Conservation (phyloP, 2,797 vertebrate genomes). For the Pyrocephalus nanus region DNA sequence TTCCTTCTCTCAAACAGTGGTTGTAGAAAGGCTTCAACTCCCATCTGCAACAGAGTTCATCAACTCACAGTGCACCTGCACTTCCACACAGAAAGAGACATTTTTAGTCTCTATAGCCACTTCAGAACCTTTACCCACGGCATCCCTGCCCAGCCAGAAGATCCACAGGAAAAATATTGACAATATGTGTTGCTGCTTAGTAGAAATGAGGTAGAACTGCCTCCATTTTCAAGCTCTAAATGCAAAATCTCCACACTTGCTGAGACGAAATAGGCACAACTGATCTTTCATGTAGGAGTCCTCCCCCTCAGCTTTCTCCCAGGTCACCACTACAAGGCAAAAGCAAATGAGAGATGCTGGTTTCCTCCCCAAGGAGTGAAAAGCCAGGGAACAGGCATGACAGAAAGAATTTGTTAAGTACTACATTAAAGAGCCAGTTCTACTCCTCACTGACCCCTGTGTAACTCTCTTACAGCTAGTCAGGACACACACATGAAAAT, state of each 20-base stretch:
- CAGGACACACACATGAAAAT: neutral
- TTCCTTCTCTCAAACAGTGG: neutral
- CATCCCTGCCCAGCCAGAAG: neutral
- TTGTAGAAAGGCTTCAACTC: neutral
- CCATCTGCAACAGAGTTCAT: neutral
- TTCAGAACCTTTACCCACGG: neutral
- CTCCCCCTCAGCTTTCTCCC: neutral
- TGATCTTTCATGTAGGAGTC: neutral
- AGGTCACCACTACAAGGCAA: neutral
- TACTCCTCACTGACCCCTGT: neutral
- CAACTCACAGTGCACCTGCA: neutral
- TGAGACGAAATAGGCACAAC: neutral
- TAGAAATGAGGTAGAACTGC: neutral
- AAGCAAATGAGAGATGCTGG: neutral
- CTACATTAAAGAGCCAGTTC: neutral
- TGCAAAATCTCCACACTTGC: neutral
- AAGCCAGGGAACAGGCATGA: neutral
- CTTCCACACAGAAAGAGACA: neutral
- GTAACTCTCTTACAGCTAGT: conserved; percentile 1
- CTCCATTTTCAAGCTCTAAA: neutral
- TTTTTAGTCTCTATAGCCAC: neutral
- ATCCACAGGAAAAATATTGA: neutral
- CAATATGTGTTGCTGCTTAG: neutral
- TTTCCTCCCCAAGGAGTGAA: neutral
- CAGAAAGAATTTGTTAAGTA: conserved; percentile 16